phyloP scores from a whole-genome alignment of 2,888 invertebrate species.

The Caenorhabditis imperialis region DNA sequence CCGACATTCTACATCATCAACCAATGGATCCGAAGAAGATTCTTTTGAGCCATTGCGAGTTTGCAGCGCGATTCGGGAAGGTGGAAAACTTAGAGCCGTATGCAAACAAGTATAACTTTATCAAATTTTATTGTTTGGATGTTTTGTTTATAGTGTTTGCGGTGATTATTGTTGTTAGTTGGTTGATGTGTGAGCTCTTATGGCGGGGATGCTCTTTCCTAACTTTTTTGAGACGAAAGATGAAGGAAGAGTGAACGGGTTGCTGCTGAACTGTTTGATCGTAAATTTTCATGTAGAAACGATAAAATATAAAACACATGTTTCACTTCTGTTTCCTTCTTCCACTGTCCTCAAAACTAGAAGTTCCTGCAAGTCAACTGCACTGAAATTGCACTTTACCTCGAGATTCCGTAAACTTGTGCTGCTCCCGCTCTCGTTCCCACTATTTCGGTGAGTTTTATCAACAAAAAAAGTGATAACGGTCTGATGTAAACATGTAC shows the following conservation, averaged over 20 bases:
- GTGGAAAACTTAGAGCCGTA: conserved; percentile 32
- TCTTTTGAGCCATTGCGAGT: conserved; percentile 34
- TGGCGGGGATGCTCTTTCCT: not conserved
- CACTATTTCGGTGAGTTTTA: conserved; percentile 32
- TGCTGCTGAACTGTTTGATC: too few species aligned
- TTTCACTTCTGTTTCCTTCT: too few species aligned
- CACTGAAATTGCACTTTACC: too few species aligned
- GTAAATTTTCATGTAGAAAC: too few species aligned
- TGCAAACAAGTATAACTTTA: conserved; percentile 36
- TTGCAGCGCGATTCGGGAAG: conserved; percentile 40
- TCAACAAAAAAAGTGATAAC: conserved; percentile 28
- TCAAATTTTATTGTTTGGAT: conserved; percentile 36
- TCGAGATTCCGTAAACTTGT: too few species aligned
- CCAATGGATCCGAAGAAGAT: conserved; percentile 29
- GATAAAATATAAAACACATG: too few species aligned
- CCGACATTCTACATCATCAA: conserved; percentile 35
- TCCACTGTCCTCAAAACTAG: too few species aligned
- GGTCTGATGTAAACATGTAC: conserved; percentile 23
- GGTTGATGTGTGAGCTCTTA: conserved; percentile 14
- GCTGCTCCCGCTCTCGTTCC: too few species aligned
- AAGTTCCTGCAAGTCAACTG: too few species aligned
- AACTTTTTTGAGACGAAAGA: conserved; percentile 7
- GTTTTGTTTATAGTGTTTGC: conserved; percentile 7
- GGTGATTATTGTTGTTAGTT: not conserved
- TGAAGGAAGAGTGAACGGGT: too few species aligned